Conservation (phyloP, 1,140 invertebrate genomes). For the Leptinotarsa undecemlineata region DNA sequence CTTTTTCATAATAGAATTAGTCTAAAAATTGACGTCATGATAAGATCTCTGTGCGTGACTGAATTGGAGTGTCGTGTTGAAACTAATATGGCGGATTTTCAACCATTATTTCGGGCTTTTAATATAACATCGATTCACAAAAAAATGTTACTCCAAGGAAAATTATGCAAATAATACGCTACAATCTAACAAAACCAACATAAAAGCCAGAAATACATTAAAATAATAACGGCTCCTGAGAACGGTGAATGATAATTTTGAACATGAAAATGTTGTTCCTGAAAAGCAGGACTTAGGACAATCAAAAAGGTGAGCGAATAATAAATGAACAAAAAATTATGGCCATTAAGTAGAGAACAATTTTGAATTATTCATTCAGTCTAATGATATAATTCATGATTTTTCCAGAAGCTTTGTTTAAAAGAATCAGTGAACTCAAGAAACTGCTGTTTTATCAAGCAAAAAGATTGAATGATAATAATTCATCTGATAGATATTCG, state of each 20-base stretch:
- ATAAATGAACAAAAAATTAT: no score
- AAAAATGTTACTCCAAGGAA: not conserved
- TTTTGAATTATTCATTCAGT: no score
- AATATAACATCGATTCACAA: not conserved
- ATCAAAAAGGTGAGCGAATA: not conserved
- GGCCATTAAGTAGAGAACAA: no score
- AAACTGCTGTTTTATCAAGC: no score
- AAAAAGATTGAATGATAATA: no score
- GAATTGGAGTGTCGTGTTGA: not conserved
- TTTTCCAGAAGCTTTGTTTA: no score
- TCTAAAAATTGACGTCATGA: not conserved
- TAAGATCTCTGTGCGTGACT: not conserved
- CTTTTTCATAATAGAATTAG: not conserved
- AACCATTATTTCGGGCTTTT: not conserved
- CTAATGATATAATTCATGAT: no score
- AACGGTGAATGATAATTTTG: not conserved
- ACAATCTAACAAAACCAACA: not conserved
- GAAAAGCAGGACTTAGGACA: not conserved
- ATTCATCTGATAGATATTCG: no score
- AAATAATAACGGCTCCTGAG: not conserved
- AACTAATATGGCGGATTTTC: not conserved
- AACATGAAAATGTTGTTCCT: not conserved
- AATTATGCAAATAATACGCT: conserved; percentile 6
- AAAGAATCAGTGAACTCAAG: no score
- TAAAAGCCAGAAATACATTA: conserved; percentile 1